phyloP scores from a whole-genome alignment of 2,797 vertebrate genomes.

The Enteromius trimaculatus region DNA sequence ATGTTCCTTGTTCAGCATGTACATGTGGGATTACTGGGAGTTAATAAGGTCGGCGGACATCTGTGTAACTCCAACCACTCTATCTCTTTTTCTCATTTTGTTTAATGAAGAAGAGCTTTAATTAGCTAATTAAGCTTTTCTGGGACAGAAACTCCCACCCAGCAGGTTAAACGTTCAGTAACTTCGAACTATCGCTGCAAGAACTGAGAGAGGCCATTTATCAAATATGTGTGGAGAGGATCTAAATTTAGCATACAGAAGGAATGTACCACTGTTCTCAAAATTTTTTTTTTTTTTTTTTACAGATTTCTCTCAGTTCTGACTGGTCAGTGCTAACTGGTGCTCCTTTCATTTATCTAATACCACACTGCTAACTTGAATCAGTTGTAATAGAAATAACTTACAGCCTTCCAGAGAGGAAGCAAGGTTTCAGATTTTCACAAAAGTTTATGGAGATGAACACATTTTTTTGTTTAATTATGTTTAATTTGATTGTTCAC shows the following conservation, averaged over 20 bases:
- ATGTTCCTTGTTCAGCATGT: conserved; percentile 24
- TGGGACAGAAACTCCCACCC: conserved; percentile 37
- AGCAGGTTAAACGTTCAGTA: conserved; percentile 29
- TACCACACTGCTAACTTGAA: background rate
- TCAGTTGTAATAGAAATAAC: background rate
- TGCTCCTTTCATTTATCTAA: background rate
- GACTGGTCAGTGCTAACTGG: background rate
- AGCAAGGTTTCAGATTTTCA: background rate
- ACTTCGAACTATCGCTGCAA: background rate
- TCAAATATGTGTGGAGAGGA: background rate
- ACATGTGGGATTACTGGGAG: background rate
- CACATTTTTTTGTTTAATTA: background rate
- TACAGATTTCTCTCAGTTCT: background rate
- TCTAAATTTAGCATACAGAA: background rate
- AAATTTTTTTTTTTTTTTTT: background rate
- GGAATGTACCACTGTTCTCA: background rate
- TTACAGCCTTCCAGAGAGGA: background rate
- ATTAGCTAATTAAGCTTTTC: conserved; percentile 60
- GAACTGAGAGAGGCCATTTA: conserved; percentile 15
- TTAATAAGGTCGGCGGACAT: conserved; percentile 43
- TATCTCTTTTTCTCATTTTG: conserved; percentile 13
- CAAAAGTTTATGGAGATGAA: background rate
- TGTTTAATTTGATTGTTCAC: background rate
- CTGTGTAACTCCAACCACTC: conserved; percentile 39
- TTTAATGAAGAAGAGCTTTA: conserved; percentile 51